phyloP scores from a whole-genome alignment of 2,797 vertebrate genomes.

The Argentina silus region DNA sequence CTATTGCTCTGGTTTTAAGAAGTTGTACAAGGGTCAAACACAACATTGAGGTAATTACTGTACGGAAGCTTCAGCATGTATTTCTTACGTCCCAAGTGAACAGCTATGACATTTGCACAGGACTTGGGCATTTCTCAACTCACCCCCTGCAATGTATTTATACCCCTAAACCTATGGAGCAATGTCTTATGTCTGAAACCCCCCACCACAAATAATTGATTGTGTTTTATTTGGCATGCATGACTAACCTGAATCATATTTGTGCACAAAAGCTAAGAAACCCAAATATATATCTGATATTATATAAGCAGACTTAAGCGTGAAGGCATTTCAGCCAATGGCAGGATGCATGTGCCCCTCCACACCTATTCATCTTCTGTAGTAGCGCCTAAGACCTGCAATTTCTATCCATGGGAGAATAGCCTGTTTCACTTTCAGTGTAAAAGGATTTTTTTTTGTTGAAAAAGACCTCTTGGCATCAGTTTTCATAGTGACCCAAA shows the following conservation, averaged over 20 bases:
- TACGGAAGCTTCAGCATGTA: constrained; percentile 13
- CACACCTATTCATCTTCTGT: constrained; percentile 26
- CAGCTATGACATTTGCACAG: background rate
- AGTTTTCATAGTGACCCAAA: constrained; percentile 36
- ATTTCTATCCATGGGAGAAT: constrained; percentile 14
- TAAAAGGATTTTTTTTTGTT: no score
- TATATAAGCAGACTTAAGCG: constrained; percentile 13
- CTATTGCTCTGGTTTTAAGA: background rate
- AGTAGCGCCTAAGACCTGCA: constrained; percentile 1
- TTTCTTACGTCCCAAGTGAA: background rate
- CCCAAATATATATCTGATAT: constrained; percentile 25
- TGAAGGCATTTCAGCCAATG: constrained; percentile 7
- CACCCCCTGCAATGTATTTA: background rate
- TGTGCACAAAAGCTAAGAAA: constrained; percentile 17
- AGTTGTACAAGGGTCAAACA: background rate
- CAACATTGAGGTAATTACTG: constrained; percentile 1
- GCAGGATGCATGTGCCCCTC: constrained; percentile 18
- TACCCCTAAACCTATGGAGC: constrained; percentile 11
- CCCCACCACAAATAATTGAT: constrained; percentile 29
- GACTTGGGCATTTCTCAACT: constrained; percentile 13
- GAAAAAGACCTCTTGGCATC: constrained; percentile 21
- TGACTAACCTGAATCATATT: constrained; percentile 39
- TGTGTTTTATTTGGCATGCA: constrained; percentile 45
- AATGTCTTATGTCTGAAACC: constrained; percentile 41
- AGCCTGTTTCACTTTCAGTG: constrained; percentile 6